These are phyloP conservation scores for Cardiocondyla obscurior DNA, from an alignment of 1,140 invertebrate species.

Conservation along the genomic window DNA sequence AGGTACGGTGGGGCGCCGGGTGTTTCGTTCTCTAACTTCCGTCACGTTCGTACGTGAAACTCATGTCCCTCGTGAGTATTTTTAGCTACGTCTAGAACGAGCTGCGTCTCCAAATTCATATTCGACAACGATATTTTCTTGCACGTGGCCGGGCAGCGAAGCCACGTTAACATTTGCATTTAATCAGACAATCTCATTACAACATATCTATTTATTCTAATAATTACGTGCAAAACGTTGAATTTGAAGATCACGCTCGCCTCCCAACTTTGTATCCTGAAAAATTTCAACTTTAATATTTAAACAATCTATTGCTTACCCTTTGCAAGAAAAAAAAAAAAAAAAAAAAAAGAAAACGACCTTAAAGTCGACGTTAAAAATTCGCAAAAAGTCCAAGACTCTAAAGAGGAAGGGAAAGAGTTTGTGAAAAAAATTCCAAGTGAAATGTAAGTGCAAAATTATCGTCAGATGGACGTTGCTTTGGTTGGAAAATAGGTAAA, in stretches of 20 bases:
- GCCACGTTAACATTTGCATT: neutral
- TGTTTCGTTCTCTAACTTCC: conserved; percentile 62
- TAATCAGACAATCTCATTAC: neutral
- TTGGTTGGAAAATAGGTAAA: conserved; percentile 42
- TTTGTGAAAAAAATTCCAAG: conserved; percentile 38
- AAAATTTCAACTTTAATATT: conserved; percentile 59
- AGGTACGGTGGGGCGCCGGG: conserved; percentile 61
- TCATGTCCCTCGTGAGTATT: conserved; percentile 50
- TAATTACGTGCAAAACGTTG: too few species aligned
- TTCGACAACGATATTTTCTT: neutral
- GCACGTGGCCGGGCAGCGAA: neutral
- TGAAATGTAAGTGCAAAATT: conserved; percentile 53
- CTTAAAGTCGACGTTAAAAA: conserved; percentile 65
- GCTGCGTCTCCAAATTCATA: conserved; percentile 68
- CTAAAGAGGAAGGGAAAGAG: conserved; percentile 66
- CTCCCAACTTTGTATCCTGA: conserved; percentile 58
- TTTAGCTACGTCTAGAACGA: conserved; percentile 51
- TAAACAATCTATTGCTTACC: conserved; percentile 72
- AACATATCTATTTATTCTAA: neutral
- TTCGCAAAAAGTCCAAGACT: conserved; percentile 75
- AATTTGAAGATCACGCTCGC: conserved; percentile 71
- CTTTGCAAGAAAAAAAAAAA: conserved; percentile 67
- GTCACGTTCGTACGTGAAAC: conserved; percentile 63
- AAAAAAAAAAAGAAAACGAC: conserved; percentile 68
- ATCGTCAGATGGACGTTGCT: conserved; percentile 33